Base-by-base conservation (phyloP, 2,888 invertebrate genomes). In the Periphyllus acericola region DNA sequence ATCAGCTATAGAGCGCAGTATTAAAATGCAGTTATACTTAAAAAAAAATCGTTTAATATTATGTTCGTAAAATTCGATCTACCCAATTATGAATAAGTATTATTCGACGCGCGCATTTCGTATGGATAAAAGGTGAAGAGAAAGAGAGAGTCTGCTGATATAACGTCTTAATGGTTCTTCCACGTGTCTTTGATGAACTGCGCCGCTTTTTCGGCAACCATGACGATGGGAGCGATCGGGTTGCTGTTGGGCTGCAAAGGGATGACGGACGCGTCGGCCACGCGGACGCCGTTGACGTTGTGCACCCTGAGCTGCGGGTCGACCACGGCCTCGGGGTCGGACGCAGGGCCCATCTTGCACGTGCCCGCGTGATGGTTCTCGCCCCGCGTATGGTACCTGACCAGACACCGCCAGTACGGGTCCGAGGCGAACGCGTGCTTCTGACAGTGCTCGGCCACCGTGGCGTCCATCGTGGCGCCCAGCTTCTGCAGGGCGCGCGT, bases 181-280 rank as follows among this genome's bases (percentile, higher is more conserved):
- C 90, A 90, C 60, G 90, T 88, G 17, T 89, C 89, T 79, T 89
- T 89, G 68, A 91, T 90, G 90, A 91, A 89, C 66, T 90, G 90
- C 1, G 91, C 89, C 1, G 90, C 90, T 84, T 90, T 90, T 89
- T 91, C 91, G 6, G 90, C 91, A 17, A 90, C 89, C 90, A 90
- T 90, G 46, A 91, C 74, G 55, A 90, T 90, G n/a, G 90, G 89
- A 8, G 90, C 89, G 9, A 90, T 90, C 21, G 91, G 90, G 78
- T 92, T 92, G 79, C 91, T 91, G 82, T 92, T 92, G 25, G 91
- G 91, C n/a, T 92, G 90, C 52, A 90, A 89, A 0, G 92, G 92
- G 90, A 92, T 91, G 68, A 92, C 90, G 72, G 92, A 92, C 9
- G 91, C 91, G 89, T 92, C 92, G 34, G 91, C 91, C 21, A 92